Conservation (phyloP, 2,113 vertebrate genomes). For the Gulo gulo region DNA sequence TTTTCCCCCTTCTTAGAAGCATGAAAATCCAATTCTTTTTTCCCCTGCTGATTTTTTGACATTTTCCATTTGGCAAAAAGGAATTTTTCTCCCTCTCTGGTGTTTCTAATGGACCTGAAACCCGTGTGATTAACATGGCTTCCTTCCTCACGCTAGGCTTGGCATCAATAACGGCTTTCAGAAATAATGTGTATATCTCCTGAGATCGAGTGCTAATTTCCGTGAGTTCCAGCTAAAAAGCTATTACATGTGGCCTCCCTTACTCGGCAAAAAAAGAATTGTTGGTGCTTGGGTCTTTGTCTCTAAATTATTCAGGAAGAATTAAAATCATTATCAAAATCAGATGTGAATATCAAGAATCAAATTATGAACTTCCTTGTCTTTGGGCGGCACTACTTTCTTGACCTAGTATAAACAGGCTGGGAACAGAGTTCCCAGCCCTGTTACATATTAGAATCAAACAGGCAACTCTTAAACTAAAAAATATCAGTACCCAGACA, state of each 20-base stretch:
- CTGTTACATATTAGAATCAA: not conserved
- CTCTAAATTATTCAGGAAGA: not conserved
- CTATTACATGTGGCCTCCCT: not conserved
- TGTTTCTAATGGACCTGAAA: slow-evolving; percentile 53
- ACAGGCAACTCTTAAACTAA: not conserved
- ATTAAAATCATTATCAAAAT: not conserved
- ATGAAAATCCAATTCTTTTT: slow-evolving; percentile 52
- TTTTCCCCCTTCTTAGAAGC: not conserved
- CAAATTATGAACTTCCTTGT: not conserved
- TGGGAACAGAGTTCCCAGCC: not conserved
- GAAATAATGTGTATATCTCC: not conserved
- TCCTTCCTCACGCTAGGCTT: not conserved
- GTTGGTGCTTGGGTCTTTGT: not conserved
- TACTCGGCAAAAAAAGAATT: not conserved
- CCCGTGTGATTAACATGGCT: not conserved
- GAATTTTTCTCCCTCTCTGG: slow-evolving; percentile 11
- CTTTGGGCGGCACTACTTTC: not conserved
- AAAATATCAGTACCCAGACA: not conserved
- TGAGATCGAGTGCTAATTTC: slow-evolving; percentile 13
- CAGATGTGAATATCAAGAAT: not conserved
- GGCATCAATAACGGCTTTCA: not conserved
- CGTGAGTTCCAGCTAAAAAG: not conserved
- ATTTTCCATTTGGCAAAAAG: slow-evolving; percentile 59
- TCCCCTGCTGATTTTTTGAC: slow-evolving; percentile 52
- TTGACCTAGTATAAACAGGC: not conserved